Percentiles rank a stretch among this genome's conserved stretches.
phyloP scores from a whole-genome alignment of 2,888 invertebrate genomes.

The Junonia oenone region DNA sequence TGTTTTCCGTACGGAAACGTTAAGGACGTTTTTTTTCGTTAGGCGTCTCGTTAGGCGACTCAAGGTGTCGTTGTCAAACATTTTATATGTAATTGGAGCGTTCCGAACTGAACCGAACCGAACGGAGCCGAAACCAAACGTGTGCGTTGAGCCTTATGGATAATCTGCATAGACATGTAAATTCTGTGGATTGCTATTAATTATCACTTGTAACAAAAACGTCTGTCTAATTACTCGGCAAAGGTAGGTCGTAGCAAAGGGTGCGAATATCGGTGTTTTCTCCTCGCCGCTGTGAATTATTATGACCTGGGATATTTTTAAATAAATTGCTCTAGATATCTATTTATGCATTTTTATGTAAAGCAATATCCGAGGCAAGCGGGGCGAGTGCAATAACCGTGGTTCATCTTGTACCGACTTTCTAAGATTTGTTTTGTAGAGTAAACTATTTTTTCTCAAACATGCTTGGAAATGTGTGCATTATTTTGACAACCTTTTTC shows the following conservation, averaged over 20 bases:
- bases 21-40: too few relatives aligned
- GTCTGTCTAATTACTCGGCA: background rate
- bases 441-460: background rate
- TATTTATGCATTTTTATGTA: constrained; percentile 2
- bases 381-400: background rate
- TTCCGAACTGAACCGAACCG: too few relatives aligned
- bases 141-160: too few relatives aligned
- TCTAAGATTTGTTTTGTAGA: background rate
- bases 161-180: background rate
- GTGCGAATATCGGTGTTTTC: background rate
- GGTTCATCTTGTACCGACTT: background rate
- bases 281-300: background rate
- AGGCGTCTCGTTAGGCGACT: too few relatives aligned
- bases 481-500: too few relatives aligned
- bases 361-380: background rate
- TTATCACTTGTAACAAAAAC: too few relatives aligned
- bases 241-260: background rate
- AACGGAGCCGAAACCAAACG: too few relatives aligned
- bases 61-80: too few relatives aligned
- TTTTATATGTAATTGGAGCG: too few relatives aligned
- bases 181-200: background rate
- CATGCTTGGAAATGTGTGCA: too few relatives aligned
- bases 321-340: constrained; percentile 4
- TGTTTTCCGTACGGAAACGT: too few relatives aligned
- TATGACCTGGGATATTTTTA: background rate